Evolutionary conservation across 2,888 invertebrate species (phyloP), one percentile per base, ranked within the genome.

Genomic region (Drosophila lutescens): DNA sequence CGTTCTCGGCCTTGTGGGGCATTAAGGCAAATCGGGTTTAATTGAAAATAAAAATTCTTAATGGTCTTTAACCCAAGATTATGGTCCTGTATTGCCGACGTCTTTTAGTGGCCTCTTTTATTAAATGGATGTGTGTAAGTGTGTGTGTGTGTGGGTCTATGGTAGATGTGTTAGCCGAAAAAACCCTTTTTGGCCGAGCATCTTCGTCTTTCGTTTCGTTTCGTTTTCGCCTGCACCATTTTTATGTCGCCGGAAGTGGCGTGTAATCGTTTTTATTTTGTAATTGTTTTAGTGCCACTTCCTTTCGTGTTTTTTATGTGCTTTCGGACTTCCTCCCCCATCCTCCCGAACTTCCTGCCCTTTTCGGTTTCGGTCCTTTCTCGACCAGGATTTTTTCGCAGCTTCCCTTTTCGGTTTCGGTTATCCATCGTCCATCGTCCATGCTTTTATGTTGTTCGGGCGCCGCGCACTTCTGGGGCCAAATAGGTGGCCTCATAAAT

Each of bases 31-130:
- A 86, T 90, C 84, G 88, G 88, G 80, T 82, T 88, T 90, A 89
- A 88, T 88, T 88, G 90, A 88, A 88, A 90, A 88, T 88, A 90
- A 88, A 88, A 88, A 90, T 88, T 89, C 89, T 86, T 88, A 89
- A 89, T 88, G 88, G 83, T 85, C 87, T 80, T 88, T 88, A 89
- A 88, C 89, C 90, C 90, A 79, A 88, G 86, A 86, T 89, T 89
- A 89, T 83, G 88, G 79, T 74, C 74, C 79, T 80, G 79, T 83
- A 84, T 85, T 88, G 78, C 80, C 70, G 62, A 61, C 78, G 79
- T 81, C 80, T 87, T 82, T 89, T 87, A 82, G 82, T 87, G 82
- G 80, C 82, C 77, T 74, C 81, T 80, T 84, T 78, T 85, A 88
- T 75, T 71, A 78, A 79, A 83, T 73, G 74, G 71, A 53, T 68